These are phyloP conservation scores for Meloe dianella DNA, from an alignment of 2,888 invertebrate genomes.

Conservation along the genomic window DNA sequence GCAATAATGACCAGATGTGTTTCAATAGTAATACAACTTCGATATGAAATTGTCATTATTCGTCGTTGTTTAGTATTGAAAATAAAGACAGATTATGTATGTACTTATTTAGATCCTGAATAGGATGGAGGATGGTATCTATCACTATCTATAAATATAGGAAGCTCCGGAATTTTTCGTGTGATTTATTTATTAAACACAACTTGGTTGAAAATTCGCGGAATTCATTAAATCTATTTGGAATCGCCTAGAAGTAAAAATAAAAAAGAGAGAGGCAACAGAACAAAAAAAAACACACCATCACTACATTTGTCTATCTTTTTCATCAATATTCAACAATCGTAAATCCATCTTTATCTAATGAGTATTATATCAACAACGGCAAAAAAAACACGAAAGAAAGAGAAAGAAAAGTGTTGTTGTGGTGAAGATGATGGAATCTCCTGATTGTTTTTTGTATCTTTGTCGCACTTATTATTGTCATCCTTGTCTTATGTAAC, in stretches of 20 bases:
- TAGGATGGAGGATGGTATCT: slow-evolving; percentile 36
- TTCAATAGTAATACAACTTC: not conserved
- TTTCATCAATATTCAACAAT: slow-evolving; percentile 30
- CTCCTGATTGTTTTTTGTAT: slow-evolving; percentile 36
- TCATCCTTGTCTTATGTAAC: slow-evolving; percentile 56
- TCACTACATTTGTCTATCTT: slow-evolving; percentile 15
- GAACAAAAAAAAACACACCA: slow-evolving; percentile 14
- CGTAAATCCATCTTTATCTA: slow-evolving; percentile 48
- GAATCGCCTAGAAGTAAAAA: slow-evolving; percentile 48
- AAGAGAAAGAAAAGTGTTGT: not conserved
- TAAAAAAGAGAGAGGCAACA: too few relatives aligned
- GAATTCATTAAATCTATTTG: slow-evolving; percentile 33
- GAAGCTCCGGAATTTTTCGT: slow-evolving; percentile 16
- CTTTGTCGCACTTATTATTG: slow-evolving; percentile 33
- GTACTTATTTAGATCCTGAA: too few relatives aligned
- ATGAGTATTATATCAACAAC: slow-evolving; percentile 12
- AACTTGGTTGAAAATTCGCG: slow-evolving; percentile 21
- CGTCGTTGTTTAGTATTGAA: not conserved
- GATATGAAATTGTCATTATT: not conserved
- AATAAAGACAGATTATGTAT: not conserved
- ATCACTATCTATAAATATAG: slow-evolving; percentile 48
- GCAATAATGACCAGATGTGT: not conserved
- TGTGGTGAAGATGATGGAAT: slow-evolving; percentile 35
- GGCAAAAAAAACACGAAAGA: not conserved
- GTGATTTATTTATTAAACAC: not conserved